Evolutionary conservation across 1,140 invertebrate species (phyloP), one percentile per base, ranked within the genome.

Genomic region (Pseudomyrmex gracilis): DNA sequence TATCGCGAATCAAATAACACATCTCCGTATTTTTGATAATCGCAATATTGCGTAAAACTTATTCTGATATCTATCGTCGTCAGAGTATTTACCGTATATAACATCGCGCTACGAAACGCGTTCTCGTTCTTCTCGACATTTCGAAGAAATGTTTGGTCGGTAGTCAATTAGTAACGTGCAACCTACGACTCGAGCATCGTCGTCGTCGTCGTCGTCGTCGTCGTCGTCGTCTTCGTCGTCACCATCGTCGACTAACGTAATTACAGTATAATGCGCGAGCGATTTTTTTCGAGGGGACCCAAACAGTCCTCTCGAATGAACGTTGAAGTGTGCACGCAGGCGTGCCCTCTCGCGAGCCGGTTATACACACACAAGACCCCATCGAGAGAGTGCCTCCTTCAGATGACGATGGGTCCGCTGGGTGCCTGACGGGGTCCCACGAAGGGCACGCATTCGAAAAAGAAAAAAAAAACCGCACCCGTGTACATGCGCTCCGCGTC

Each of bases 311-410:
- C 73, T 87, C 63, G 17, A 63, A 68, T 43, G 53, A 87, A 34
- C 45, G 9, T 61, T 87, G 67, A 13, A 84, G 73, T 76, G 61
- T 47, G n/a, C 73, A 84, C 47, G 85, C 83, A 83, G 82, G 77
- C 86, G 85, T 87, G 86, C 83, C 82, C 74, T 58, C 47, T 58
- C 47, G 84, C 64, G 58, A 87, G 85, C 49, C 61, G 34, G 61
- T 76, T 85, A 70, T 67, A 84, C 86, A 84, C 85, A 70, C 55
- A 47, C 34, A 34, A 34, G 73, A 63, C 64, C 67, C 67, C 82
- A 73, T 87, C 82, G 68, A 87, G 85, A 87, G 85, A 86, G 85
- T 57, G 67, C 66, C 86, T 82, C 60, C 49, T 78, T 74, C 67
- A 66, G 73, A 24, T 57, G 34, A 80, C 53, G 76, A 67, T 77